A percentile compares a stretch with the other conserved stretches of the same genome.
Evolutionary conservation across 2,797 vertebrate genomes (phyloP).

Genomic region (Furcifer pardalis): DNA sequence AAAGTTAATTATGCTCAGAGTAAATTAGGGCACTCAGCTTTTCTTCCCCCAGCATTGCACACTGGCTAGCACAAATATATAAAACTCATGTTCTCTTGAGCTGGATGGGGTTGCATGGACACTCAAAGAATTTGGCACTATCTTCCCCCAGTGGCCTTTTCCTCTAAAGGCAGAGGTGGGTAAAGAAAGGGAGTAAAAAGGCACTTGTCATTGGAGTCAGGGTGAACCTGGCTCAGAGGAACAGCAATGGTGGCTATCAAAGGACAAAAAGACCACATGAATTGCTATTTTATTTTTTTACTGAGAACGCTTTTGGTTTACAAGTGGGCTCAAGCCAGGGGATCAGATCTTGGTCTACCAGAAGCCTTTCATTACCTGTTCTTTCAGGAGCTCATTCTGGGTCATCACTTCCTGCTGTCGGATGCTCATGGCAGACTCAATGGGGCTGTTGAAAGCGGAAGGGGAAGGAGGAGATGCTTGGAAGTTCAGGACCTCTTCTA

Average conservation of each 20-base stretch:
- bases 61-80: neutral
- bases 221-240: neutral
- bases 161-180: neutral
- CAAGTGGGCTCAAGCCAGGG: neutral
- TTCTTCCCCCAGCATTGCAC: neutral
- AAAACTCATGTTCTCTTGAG: neutral
- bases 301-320: neutral
- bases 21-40: neutral
- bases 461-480: constrained; percentile 83
- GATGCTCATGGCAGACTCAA: constrained; percentile 79
- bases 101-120: neutral
- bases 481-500: constrained; percentile 92
- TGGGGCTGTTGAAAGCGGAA: constrained; percentile 75
- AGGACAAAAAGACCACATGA: neutral
- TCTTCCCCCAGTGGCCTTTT: neutral
- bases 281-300: neutral
- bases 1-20: neutral
- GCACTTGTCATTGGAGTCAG: neutral
- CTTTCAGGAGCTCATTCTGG: constrained; percentile 93
- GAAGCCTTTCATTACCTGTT: constrained; percentile 84
- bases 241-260: neutral
- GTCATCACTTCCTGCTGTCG: constrained; percentile 92
- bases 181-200: neutral
- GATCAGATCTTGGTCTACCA: neutral
- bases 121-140: neutral